These are phyloP conservation scores for Megathymus violae DNA, from an alignment of 1,140 invertebrate species.

Conservation along the genomic window DNA sequence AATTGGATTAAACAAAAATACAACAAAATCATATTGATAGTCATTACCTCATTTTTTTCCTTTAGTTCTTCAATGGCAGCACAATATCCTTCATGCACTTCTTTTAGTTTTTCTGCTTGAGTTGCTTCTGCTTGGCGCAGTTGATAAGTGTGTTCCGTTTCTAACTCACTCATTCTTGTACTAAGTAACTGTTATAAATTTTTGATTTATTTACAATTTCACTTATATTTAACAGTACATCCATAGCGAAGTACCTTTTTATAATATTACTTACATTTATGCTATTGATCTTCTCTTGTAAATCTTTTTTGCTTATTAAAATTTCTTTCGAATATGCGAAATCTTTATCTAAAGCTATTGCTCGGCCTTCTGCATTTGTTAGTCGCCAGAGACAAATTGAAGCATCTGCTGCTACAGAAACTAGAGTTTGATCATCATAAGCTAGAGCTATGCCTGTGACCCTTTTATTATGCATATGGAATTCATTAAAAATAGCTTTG, in stretches of 20 bases:
- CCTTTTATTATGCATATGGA: conserved; percentile 87
- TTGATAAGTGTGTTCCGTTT: conserved; percentile 89
- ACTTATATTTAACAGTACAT: too few relatives aligned
- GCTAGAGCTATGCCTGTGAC: conserved; percentile 87
- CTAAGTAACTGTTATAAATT: conserved; percentile 82
- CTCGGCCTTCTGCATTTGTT: conserved; percentile 89
- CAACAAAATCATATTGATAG: neutral
- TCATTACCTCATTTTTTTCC: conserved; percentile 86
- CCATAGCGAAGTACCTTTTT: neutral
- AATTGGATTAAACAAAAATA: too few relatives aligned
- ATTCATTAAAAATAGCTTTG: conserved; percentile 88
- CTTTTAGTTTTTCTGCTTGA: conserved; percentile 86
- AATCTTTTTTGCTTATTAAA: conserved; percentile 86
- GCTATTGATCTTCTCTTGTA: conserved; percentile 87
- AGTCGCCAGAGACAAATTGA: conserved; percentile 94
- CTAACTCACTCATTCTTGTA: conserved; percentile 87
- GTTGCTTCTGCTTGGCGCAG: conserved; percentile 87
- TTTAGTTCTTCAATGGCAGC: conserved; percentile 88
- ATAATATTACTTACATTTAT: conserved; percentile 77
- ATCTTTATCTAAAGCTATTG: conserved; percentile 89
- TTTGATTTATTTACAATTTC: too few relatives aligned
- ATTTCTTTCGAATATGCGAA: conserved; percentile 90
- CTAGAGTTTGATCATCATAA: conserved; percentile 90
- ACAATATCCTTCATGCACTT: conserved; percentile 88
- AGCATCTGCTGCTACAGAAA: conserved; percentile 90